phyloP scores from a whole-genome alignment of 2,888 invertebrate species.

The Eristalis tenax region DNA sequence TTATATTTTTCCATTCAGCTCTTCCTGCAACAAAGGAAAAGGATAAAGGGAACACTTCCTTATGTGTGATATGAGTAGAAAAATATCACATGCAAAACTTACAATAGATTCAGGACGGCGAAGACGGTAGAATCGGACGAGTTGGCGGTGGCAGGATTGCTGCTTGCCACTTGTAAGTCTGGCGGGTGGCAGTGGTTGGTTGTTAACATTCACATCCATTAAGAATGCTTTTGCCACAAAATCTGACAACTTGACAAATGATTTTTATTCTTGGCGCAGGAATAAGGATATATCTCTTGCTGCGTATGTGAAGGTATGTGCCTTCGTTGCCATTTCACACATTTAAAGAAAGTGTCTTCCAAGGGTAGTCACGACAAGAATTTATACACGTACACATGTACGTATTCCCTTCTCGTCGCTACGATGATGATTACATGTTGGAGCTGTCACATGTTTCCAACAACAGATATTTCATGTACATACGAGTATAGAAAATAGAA shows the following conservation, averaged over 20 bases:
- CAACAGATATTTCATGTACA: slow-evolving; percentile 49
- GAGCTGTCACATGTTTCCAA: slow-evolving; percentile 55
- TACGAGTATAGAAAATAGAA: background rate
- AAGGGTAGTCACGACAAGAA: slow-evolving; percentile 33
- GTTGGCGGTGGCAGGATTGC: slow-evolving; percentile 18
- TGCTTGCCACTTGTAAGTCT: slow-evolving; percentile 41
- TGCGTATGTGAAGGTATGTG: background rate
- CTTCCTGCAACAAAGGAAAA: slow-evolving; percentile 56
- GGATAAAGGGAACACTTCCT: slow-evolving; percentile 63
- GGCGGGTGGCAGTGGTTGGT: slow-evolving; percentile 16
- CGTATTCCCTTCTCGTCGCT: slow-evolving; percentile 21
- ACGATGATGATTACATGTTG: slow-evolving; percentile 55
- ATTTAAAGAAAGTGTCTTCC: slow-evolving; percentile 42
- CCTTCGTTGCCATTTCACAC: slow-evolving; percentile 34
- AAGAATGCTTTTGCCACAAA: slow-evolving; percentile 69
- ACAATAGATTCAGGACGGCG: slow-evolving; percentile 62
- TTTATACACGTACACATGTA: slow-evolving; percentile 1
- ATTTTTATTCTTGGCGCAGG: slow-evolving; percentile 62
- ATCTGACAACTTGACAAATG: slow-evolving; percentile 72
- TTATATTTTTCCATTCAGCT: slow-evolving; percentile 69
- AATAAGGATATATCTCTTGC: slow-evolving; percentile 39
- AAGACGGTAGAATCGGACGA: slow-evolving; percentile 13
- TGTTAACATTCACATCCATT: slow-evolving; percentile 68
- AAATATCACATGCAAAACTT: slow-evolving; percentile 71
- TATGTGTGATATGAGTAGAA: slow-evolving; percentile 63